phyloP scores from a whole-genome alignment of 2,888 invertebrate species.

The Ectobius pallidus region DNA sequence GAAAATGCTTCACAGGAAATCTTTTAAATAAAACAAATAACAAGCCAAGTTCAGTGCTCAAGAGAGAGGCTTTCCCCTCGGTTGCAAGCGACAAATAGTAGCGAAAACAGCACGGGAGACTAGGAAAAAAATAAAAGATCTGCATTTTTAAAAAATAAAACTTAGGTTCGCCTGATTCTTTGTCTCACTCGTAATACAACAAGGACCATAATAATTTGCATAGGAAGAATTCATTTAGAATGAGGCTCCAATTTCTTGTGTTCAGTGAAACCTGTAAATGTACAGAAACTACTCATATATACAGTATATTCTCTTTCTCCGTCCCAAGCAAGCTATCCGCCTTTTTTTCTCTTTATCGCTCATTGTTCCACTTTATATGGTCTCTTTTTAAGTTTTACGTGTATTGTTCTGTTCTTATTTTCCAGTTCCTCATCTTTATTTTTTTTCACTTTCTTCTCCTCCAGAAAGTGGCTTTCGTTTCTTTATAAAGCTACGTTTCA shows the following conservation, averaged over 20 bases:
- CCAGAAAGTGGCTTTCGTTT: background rate
- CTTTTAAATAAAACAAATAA: background rate
- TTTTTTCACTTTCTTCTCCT: constrained; percentile 7
- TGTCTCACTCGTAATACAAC: too few species aligned
- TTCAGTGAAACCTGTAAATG: background rate
- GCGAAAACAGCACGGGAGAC: background rate
- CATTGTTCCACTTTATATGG: background rate
- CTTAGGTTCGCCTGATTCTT: background rate
- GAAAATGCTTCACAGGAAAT: background rate
- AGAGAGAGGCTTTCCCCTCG: too few species aligned
- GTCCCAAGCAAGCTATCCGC: too few species aligned
- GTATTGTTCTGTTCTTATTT: background rate
- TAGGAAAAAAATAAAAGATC: too few species aligned
- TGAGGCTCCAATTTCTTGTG: constrained; percentile 14
- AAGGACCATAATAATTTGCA: constrained; percentile 21
- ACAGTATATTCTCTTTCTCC: background rate
- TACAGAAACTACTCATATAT: constrained; percentile 7
- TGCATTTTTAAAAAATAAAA: constrained; percentile 15
- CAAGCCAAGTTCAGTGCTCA: too few species aligned
- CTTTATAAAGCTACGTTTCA: background rate
- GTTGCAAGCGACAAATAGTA: background rate
- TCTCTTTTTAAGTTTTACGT: background rate
- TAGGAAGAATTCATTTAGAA: constrained; percentile 8
- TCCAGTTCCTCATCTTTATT: background rate
- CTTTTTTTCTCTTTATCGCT: background rate